Evolutionary conservation across 2,113 vertebrate genomes (phyloP).

Genomic region (Coracopsis vasa): DNA sequence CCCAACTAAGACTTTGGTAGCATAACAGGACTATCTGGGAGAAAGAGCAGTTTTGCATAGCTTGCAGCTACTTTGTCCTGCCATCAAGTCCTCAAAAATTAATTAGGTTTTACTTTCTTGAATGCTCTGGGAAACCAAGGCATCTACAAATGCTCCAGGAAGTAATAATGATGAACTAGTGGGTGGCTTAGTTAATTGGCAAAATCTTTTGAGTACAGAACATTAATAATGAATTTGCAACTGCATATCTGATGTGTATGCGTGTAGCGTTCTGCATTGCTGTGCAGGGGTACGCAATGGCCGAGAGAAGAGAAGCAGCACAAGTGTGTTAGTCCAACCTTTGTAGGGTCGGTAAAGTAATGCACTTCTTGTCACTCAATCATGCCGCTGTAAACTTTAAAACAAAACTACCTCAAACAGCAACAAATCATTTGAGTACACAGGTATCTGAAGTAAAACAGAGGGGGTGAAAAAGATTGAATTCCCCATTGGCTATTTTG

Average conservation of each 20-base stretch:
- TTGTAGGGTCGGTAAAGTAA: background rate
- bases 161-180: background rate
- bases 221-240: background rate
- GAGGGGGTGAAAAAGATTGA: background rate
- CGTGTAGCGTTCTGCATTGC: background rate
- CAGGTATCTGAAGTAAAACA: background rate
- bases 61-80: background rate
- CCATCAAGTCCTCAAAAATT: background rate
- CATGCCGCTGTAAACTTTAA: background rate
- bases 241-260: background rate
- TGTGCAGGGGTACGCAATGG: background rate
- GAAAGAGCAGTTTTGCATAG: background rate
- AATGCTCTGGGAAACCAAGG: background rate
- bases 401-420: background rate
- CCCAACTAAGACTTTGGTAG: background rate
- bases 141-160: background rate
- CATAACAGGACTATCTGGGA: background rate
- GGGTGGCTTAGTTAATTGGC: slow-evolving; percentile 1
- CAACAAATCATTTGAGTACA: background rate
- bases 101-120: background rate
- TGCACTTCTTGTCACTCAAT: background rate
- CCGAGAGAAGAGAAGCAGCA: background rate
- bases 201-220: background rate
- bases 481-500: background rate
- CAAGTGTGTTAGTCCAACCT: background rate